phyloP scores from a whole-genome alignment of 2,888 invertebrate genomes.

The Ametastegia equiseti region DNA sequence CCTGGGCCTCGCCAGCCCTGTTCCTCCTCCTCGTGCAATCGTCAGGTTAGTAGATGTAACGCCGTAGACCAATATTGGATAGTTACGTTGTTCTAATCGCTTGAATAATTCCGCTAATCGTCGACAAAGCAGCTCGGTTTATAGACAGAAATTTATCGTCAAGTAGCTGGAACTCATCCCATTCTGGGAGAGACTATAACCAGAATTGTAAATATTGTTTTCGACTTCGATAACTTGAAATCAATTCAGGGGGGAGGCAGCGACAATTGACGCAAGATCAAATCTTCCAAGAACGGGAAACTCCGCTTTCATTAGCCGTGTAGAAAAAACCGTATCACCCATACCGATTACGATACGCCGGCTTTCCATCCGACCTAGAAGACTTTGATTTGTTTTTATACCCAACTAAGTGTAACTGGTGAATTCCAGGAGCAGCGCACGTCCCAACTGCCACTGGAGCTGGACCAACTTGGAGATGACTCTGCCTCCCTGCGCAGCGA shows the following conservation, averaged over 20 bases:
- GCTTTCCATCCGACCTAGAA: too few species aligned
- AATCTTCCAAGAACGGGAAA: background rate
- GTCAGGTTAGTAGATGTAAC: slow-evolving; percentile 74
- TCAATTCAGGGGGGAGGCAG: background rate
- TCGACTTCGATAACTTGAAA: background rate
- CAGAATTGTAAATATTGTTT: background rate
- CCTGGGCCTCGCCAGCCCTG: slow-evolving; percentile 77
- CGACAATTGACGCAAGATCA: background rate
- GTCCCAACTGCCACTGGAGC: slow-evolving; percentile 92
- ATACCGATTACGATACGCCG: background rate
- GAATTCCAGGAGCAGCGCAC: slow-evolving; percentile 89
- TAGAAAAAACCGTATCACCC: background rate
- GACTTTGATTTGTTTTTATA: too few species aligned
- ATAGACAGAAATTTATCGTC: background rate
- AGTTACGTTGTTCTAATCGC: background rate
- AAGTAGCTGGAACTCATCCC: background rate
- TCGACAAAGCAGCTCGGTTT: background rate
- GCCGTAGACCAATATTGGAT: background rate
- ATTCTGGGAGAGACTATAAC: background rate
- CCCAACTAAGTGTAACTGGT: slow-evolving; percentile 48
- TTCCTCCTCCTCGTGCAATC: slow-evolving; percentile 75
- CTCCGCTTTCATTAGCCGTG: background rate
- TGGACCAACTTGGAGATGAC: slow-evolving; percentile 89
- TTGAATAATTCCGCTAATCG: background rate
- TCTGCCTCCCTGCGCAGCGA: slow-evolving; percentile 90